Base-by-base conservation (phyloP, 1,140 invertebrate genomes). In the Nilaparvata lugens region DNA sequence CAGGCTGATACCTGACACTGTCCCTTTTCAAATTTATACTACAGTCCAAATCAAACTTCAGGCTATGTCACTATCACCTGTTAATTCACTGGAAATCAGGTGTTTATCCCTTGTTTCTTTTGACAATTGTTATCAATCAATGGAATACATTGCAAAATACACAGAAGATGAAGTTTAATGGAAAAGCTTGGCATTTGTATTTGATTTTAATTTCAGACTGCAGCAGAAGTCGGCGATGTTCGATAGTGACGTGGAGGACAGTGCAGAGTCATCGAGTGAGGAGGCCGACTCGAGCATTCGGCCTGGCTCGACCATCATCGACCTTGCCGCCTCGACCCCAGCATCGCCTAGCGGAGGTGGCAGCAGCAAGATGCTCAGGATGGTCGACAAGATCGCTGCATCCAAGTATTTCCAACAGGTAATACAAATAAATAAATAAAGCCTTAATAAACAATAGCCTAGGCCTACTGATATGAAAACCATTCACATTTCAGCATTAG, bases 371-470 rank as follows among this genome's bases (percentile, higher is more conserved):
- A 82, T 95, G 52, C 77, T 94, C 45, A 83, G 82, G 62, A 88
- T 96, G 75, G 89, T 97, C 0, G 91, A 96, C 72, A 91, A 87
- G 71, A 85, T 97, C 65, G 86, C 93, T 19, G 83, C 90, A 21
- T 95, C 89, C 52, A 91, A 91, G 73, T 88, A 95, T 70, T 97
- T 97, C 74, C 90, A 95, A 74, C 83, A 86, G 61, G 79, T 81
- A 70, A 48, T 48, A 7, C 14, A 48, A 4, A n/a, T n/a, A n/a
- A n/a, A n/a, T n/a, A n/a, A n/a, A n/a, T n/a, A n/a, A n/a, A 74
- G 73, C 72, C 13, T 55, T 45, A 14, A 57, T 45, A 61, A 40
- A 45, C 43, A 42, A 48, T 51, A n/a, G n/a, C n/a, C n/a, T n/a
- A n/a, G n/a, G n/a, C n/a, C n/a, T n/a, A n/a, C n/a, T n/a, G n/a